Base-by-base conservation (phyloP, 2,113 vertebrate genomes). In the Albula goreensis region DNA sequence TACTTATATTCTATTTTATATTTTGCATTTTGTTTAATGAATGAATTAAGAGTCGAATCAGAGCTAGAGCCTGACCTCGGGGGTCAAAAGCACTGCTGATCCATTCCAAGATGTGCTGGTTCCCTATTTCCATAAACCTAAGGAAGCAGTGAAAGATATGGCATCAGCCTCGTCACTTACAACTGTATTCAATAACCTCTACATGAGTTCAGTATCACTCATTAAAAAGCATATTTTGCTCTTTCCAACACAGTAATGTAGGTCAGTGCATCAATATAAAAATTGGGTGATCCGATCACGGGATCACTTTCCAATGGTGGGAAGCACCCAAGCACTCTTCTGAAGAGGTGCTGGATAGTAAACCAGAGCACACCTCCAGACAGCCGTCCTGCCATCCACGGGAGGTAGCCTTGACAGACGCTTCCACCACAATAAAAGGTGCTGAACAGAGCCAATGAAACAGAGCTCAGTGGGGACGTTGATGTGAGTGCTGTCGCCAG, bases 381-480 rank as follows among this genome's bases (percentile, higher is more conserved):
- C 94, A 93, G 92, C 92, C 80, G 53, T 89, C 93, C 94, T 93
- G 94, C 91, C 85, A 90, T 91, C 90, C 93, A 88, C 85, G 80
- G 83, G 91, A 91, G 92, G 91, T 86, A n/a, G 50, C 50, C 66
- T 77, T 82, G 88, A 91, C 90, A 87, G 85, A 60, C 87, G 82
- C 84, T 87, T 85, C 85, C 80, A 66, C 60, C 51, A 56, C 84
- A 86, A 86, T 90, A 85, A 88, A 89, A 91, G 91, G 89, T 79
- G 85, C 85, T 90, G 89, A 92, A 90, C 63, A 70, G 86, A 74
- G 60, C 85, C 89, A 90, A 86, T 93, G 93, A 92, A 92, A 89
- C 81, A 83, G 79, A 60, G 85, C n/a, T 10, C n/a, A 52, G 41
- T 11, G 56, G 49, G 80, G 82, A 86, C 66, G 48, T 80, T 88